A percentile compares a stretch with the other conserved stretches of the same genome.
Evolutionary conservation across 2,797 vertebrate species (phyloP).

Genomic region (Meda fulgida): DNA sequence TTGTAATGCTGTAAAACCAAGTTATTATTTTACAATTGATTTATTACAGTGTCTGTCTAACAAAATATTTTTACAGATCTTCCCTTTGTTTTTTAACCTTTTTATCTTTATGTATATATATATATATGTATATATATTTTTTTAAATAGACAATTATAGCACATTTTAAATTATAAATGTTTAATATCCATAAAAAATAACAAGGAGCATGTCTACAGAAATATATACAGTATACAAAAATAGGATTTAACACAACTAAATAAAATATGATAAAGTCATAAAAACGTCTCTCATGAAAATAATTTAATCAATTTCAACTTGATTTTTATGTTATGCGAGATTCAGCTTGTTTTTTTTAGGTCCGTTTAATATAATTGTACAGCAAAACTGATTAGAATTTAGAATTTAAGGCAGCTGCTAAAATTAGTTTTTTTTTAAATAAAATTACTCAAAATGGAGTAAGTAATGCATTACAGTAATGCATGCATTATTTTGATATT

Average conservation of each 20-base stretch:
- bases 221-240: not conserved
- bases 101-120: no score
- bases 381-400: not conserved
- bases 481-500: not conserved
- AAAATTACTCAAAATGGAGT: not conserved
- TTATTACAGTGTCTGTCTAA: not conserved
- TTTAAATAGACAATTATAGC: not conserved
- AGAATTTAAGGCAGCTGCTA: not conserved
- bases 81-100: no score
- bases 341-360: not conserved
- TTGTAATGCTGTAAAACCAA: not conserved
- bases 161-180: not conserved
- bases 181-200: not conserved
- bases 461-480: not conserved
- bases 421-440: not conserved
- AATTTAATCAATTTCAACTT: not conserved
- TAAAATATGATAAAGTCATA: not conserved
- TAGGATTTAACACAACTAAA: not conserved
- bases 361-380: not conserved
- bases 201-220: not conserved
- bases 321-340: not conserved
- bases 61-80: not conserved
- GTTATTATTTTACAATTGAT: not conserved
- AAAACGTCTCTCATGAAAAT: not conserved
- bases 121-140: not conserved